phyloP scores from a whole-genome alignment of 2,797 vertebrate species.

The Semaprochilodus insignis region DNA sequence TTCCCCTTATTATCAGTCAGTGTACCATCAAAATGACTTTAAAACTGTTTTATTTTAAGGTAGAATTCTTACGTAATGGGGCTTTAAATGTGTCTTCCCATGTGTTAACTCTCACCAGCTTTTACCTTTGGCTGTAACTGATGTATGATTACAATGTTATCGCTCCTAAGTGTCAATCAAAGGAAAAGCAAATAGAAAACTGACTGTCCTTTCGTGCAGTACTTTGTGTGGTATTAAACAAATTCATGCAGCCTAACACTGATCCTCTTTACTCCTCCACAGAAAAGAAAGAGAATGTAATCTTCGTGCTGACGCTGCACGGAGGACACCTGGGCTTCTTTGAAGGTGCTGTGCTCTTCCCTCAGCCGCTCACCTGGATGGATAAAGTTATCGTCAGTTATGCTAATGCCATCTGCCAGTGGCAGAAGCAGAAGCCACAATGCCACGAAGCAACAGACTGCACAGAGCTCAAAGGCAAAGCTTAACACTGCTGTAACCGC shows the following conservation, averaged over 20 bases:
- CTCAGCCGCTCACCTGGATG: conserved; percentile 96
- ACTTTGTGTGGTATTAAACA: not conserved
- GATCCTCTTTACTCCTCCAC: conserved; percentile 48
- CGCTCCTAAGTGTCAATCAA: not conserved
- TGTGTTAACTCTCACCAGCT: too few relatives aligned
- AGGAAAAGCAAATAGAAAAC: not conserved
- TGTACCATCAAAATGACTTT: too few relatives aligned
- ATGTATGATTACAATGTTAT: too few relatives aligned
- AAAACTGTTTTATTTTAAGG: too few relatives aligned
- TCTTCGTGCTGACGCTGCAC: conserved; percentile 91
- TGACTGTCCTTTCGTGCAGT: not conserved
- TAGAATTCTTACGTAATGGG: too few relatives aligned
- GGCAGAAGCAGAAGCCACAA: conserved; percentile 83
- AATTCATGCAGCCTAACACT: not conserved
- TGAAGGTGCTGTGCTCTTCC: conserved; percentile 92
- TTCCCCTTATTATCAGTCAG: too few relatives aligned
- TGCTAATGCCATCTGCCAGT: conserved; percentile 89
- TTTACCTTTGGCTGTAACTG: too few relatives aligned
- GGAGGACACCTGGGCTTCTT: conserved; percentile 98
- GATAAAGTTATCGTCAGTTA: conserved; percentile 96
- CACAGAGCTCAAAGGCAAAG: conserved; percentile 47
- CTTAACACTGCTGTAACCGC: not conserved
- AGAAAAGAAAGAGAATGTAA: conserved; percentile 93
- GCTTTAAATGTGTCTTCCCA: too few relatives aligned
- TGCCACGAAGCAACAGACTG: conserved; percentile 66